These are phyloP conservation scores for Octopus sinensis DNA, from an alignment of 1,140 invertebrate species.

Conservation along the genomic window DNA sequence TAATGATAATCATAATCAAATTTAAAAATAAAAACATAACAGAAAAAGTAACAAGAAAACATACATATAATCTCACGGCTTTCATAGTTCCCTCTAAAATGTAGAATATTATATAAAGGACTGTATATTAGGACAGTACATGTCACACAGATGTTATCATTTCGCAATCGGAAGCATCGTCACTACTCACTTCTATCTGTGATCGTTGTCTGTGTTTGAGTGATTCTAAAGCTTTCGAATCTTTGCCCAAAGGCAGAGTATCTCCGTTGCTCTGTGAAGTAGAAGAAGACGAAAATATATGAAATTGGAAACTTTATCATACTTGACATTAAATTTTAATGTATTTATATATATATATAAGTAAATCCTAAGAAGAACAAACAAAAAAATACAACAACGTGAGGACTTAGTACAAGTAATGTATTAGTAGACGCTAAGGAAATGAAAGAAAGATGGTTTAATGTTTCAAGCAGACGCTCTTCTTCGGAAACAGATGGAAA, in stretches of 20 bases:
- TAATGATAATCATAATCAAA: not conserved
- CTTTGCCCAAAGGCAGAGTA: conserved; percentile 19
- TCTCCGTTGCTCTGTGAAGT: conserved; percentile 18
- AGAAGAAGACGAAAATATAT: not conserved
- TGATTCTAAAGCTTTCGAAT: conserved; percentile 12
- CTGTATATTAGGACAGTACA: not conserved
- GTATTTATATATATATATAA: too few species aligned
- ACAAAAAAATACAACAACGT: too few species aligned
- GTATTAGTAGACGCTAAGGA: too few species aligned
- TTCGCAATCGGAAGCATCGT: conserved; percentile 37
- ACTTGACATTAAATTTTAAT: too few species aligned
- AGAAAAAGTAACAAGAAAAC: not conserved
- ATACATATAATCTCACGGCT: not conserved
- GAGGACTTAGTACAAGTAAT: too few species aligned
- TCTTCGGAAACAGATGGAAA: too few species aligned
- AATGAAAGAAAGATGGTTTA: too few species aligned
- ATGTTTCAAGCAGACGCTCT: too few species aligned
- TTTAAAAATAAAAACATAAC: not conserved
- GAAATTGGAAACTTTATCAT: too few species aligned
- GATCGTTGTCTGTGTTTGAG: conserved; percentile 24
- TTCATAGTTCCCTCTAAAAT: not conserved
- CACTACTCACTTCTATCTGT: conserved; percentile 33
- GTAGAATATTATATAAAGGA: not conserved
- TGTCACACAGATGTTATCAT: conserved; percentile 21
- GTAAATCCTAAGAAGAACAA: too few species aligned